Evolutionary conservation across 2,888 invertebrate genomes (phyloP), one percentile per base, ranked within the genome.

Genomic region (Scelioninae gen. 1): DNA sequence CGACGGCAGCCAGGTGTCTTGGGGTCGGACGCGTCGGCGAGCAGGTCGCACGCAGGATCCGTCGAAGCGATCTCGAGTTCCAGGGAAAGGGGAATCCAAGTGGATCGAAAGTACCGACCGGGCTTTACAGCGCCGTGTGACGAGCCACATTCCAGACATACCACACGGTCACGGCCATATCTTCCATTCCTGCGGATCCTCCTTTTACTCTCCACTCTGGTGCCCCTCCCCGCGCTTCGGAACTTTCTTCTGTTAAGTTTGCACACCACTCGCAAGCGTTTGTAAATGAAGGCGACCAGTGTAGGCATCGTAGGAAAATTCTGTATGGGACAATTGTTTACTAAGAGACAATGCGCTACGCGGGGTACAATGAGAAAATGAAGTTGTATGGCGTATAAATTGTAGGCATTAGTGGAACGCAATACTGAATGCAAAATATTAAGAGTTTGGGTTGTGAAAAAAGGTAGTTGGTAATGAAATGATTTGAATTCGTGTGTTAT

Each of bases 91-190:
- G n/a, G n/a, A n/a, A n/a, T 89, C 88, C 88, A 87, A 86, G 88
- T 86, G 88, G 86, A 88, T 86, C 88, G 89, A 89, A 88, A 87
- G 89, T 86, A 87, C 85, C 83, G 86, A 86, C 84, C 83, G 86
- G 86, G 89, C 88, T 88, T 88, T 86, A 88, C 87, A 56, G 74
- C 85, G 86, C 87, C 88, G 87, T 88, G 89, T 92, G 92, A 92
- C 91, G 91, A 90, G 90, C 91, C 90, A 88, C 91, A 92, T 92
- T 91, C 92, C 91, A 82, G 38, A 85, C 89, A 90, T 92, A 88
- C 92, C 91, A 82, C 87, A 88, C 91, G 92, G 91, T 92, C 92
- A 92, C 88, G 92, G 91, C 89, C 91, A 89, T 91, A 91, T 91
- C 91, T 92, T 88, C 89, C 91, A 89, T 91, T 92, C 91, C 90